Conservation (phyloP, 1,140 invertebrate genomes). For the Trypoxylus dichotomus region DNA sequence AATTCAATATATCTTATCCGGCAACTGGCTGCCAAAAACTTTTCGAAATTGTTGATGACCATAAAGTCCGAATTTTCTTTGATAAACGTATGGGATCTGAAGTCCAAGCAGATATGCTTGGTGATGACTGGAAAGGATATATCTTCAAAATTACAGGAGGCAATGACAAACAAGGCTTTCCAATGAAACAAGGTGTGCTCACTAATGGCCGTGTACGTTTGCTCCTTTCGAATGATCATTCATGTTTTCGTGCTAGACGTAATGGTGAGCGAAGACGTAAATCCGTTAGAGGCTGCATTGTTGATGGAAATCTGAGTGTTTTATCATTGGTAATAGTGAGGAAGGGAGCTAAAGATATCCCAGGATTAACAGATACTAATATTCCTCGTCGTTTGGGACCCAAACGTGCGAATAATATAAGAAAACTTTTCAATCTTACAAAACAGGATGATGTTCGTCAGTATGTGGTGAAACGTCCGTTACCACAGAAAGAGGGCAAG, state of each 20-base stretch:
- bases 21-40: slow-evolving; percentile 97
- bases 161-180: slow-evolving; percentile 99
- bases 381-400: slow-evolving; percentile 73
- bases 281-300: slow-evolving; percentile 78
- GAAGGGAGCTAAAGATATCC: slow-evolving; percentile 71
- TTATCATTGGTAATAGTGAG: slow-evolving; percentile 67
- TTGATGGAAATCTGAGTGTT: slow-evolving; percentile 72
- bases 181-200: slow-evolving; percentile 77
- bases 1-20: slow-evolving; percentile 97
- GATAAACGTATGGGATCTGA: slow-evolving; percentile 97
- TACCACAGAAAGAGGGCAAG: slow-evolving; percentile 65
- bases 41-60: slow-evolving; percentile 96
- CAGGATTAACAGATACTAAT: slow-evolving; percentile 72
- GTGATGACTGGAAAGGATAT: slow-evolving; percentile 99
- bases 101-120: slow-evolving; percentile 87
- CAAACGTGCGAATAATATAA: slow-evolving; percentile 74
- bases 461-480: slow-evolving; percentile 71
- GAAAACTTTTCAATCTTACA: slow-evolving; percentile 73
- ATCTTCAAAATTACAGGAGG: slow-evolving; percentile 92
- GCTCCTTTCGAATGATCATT: slow-evolving; percentile 68
- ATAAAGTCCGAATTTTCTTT: slow-evolving; percentile 94
- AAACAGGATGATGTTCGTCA: slow-evolving; percentile 78
- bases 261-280: slow-evolving; percentile 73
- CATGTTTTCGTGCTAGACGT: slow-evolving; percentile 69
- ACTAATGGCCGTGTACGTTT: slow-evolving; percentile 65